phyloP scores from a whole-genome alignment of 2,888 invertebrate species.

The Chalcis sispes region DNA sequence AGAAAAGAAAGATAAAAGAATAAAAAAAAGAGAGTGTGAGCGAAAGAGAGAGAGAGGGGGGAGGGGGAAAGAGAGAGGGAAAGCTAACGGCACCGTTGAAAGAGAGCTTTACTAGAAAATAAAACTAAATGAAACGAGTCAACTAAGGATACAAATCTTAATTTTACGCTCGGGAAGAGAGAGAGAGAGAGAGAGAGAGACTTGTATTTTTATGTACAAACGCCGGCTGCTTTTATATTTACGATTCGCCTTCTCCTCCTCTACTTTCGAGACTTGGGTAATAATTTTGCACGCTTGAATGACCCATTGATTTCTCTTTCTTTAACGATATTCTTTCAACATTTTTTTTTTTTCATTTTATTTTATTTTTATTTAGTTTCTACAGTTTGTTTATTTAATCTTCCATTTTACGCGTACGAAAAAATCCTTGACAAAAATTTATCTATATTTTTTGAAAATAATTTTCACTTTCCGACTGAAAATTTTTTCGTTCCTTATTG shows the following conservation, averaged over 20 bases:
- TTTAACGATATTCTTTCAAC: no score
- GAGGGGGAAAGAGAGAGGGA: not conserved
- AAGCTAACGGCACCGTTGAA: not conserved
- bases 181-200: not conserved
- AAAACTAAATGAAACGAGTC: conserved; percentile 34
- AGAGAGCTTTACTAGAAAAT: not conserved
- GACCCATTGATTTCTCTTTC: no score
- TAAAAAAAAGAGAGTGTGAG: not conserved
- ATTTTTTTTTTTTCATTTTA: no score
- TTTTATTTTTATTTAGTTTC: no score
- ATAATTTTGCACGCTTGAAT: not conserved
- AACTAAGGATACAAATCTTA: conserved; percentile 30
- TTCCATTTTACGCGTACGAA: no score
- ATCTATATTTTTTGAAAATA: no score
- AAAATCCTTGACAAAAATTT: no score
- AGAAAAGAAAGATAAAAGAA: not conserved
- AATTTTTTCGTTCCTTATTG: no score
- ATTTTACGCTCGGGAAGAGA: conserved; percentile 20
- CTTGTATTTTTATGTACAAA: not conserved
- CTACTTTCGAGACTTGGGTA: not conserved
- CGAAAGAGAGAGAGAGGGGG: not conserved
- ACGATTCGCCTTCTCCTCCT: not conserved
- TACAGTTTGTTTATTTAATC: no score
- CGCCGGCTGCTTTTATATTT: not conserved
- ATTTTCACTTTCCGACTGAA: no score